These are phyloP conservation scores for Ginglymostoma cirratum DNA, from an alignment of 2,113 vertebrate genomes.

Conservation along the genomic window DNA sequence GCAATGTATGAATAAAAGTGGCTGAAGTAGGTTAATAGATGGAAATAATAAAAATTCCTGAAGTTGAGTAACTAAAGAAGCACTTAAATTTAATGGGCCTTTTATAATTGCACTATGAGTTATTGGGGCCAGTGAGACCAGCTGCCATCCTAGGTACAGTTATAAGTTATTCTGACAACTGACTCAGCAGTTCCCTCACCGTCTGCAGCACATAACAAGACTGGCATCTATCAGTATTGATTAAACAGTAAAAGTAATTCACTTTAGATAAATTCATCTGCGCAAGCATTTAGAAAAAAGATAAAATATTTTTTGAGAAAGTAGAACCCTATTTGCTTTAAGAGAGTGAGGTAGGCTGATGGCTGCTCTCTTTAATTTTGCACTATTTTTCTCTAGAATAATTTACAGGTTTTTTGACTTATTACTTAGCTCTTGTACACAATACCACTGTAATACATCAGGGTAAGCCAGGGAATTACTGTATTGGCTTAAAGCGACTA, in stretches of 20 bases:
- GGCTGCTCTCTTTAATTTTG: neutral
- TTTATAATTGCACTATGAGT: constrained; percentile 29
- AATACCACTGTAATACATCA: neutral
- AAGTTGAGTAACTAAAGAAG: constrained; percentile 34
- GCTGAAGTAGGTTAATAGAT: constrained; percentile 23
- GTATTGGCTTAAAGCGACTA: neutral
- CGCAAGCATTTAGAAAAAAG: neutral
- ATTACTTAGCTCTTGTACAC: neutral
- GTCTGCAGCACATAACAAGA: neutral
- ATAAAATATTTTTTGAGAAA: neutral
- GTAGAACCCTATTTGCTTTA: neutral
- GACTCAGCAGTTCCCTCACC: constrained; percentile 10
- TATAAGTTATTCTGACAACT: constrained; percentile 32
- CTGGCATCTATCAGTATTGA: neutral
- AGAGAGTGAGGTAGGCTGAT: neutral
- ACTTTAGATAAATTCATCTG: neutral
- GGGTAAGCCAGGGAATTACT: neutral
- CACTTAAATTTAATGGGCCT: constrained; percentile 37
- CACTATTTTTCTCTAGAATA: neutral
- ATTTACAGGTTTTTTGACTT: neutral
- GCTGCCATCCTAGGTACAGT: neutral
- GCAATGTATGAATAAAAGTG: neutral
- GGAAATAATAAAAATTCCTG: constrained; percentile 33
- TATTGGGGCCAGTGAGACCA: constrained; percentile 24
- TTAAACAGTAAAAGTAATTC: neutral